Conservation (phyloP, 1,140 invertebrate species). For the Drosophila bipectinata region DNA sequence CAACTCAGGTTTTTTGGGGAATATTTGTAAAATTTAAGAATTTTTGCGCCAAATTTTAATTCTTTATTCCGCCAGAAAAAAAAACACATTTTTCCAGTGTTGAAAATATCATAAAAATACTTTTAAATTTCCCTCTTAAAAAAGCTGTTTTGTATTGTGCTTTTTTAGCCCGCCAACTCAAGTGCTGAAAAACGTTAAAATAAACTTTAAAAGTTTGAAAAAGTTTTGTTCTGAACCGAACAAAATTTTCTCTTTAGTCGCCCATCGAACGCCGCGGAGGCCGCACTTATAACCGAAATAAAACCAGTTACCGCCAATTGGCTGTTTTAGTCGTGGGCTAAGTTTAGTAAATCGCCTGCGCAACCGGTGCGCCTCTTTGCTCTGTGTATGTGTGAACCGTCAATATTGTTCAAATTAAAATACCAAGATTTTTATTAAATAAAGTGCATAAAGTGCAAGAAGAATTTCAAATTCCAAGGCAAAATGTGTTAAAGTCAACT, state of each 20-base stretch:
- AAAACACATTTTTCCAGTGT: too few relatives aligned
- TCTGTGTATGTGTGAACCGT: conserved; percentile 7
- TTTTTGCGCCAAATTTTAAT: too few relatives aligned
- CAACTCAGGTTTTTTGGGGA: too few relatives aligned
- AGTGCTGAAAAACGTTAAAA: too few relatives aligned
- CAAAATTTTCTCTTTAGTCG: background rate
- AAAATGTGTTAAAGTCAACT: conserved; percentile 25
- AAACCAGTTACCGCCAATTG: conserved; percentile 5
- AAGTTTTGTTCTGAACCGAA: too few relatives aligned
- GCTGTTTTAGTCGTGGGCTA: conserved; percentile 4
- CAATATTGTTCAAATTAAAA: background rate
- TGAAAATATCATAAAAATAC: too few relatives aligned
- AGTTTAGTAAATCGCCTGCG: conserved; percentile 26
- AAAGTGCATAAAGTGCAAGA: conserved; percentile 7
- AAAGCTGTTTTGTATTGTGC: too few relatives aligned
- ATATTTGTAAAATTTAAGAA: too few relatives aligned
- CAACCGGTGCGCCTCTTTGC: conserved; percentile 23
- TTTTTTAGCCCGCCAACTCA: too few relatives aligned
- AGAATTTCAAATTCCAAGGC: background rate
- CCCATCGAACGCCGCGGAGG: conserved; percentile 22
- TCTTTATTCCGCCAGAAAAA: too few relatives aligned
- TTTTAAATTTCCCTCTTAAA: too few relatives aligned
- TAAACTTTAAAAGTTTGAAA: too few relatives aligned
- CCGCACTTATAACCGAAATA: conserved; percentile 7
- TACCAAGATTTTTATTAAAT: background rate